A percentile compares a stretch with the other conserved stretches of the same genome.
Evolutionary conservation across 2,113 vertebrate genomes (phyloP).

Genomic region (Scophthalmus maximus): DNA sequence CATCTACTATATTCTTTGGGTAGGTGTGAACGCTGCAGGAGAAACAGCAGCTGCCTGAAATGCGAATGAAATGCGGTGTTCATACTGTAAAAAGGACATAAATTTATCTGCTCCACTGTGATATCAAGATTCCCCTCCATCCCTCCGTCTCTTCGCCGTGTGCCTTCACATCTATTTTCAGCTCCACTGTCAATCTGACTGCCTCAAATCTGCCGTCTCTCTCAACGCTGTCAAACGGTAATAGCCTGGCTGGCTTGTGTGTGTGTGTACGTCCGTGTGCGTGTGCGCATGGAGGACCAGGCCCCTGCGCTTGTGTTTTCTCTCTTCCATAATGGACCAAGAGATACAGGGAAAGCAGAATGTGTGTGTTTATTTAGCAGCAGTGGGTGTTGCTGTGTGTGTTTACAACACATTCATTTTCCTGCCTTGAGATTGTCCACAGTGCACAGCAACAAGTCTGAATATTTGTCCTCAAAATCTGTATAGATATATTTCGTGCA

Average conservation of each 20-base stretch:
- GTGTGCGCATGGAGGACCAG: conserved; percentile 5
- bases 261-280: conserved; percentile 6
- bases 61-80: conserved; percentile 25
- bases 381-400: neutral
- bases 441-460: neutral
- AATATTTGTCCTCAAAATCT: neutral
- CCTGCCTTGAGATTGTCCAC: neutral
- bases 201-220: conserved; percentile 72
- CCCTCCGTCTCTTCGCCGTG: conserved; percentile 46
- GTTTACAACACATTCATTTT: neutral
- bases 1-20: neutral
- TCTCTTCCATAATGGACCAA: neutral
- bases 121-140: conserved; percentile 65
- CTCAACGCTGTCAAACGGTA: conserved; percentile 64
- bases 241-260: conserved; percentile 60
- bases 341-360: too few species aligned
- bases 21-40: neutral
- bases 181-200: conserved; percentile 71
- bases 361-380: neutral
- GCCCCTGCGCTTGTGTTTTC: conserved; percentile 1
- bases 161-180: conserved; percentile 72
- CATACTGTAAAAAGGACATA: conserved; percentile 34
- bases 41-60: conserved; percentile 13
- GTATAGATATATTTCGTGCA: neutral
- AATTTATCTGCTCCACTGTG: conserved; percentile 45